phyloP scores from a whole-genome alignment of 2,113 vertebrate species.

The Gymnarchus niloticus region DNA sequence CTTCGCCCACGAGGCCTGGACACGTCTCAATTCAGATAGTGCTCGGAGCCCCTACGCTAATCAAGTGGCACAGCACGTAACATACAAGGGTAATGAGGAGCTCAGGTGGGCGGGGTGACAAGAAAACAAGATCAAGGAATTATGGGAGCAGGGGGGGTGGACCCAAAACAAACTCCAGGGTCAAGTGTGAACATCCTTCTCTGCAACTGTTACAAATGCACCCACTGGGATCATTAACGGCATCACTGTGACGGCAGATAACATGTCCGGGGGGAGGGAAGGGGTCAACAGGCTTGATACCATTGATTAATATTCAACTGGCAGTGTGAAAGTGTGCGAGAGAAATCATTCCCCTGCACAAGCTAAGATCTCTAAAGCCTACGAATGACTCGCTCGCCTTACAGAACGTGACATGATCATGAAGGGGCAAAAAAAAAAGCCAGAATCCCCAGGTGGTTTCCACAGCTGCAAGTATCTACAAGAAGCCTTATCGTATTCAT shows the following conservation, averaged over 20 bases:
- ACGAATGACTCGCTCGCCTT: neutral
- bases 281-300: neutral
- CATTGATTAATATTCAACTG: constrained; percentile 9
- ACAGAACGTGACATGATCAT: neutral
- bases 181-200: neutral
- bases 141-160: neutral
- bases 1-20: neutral
- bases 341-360: neutral
- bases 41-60: neutral
- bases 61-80: neutral
- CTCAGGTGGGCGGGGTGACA: too few relatives aligned
- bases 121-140: neutral
- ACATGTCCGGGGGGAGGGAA: neutral
- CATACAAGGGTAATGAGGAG: neutral
- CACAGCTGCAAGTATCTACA: neutral
- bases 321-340: neutral
- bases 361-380: neutral
- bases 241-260: neutral
- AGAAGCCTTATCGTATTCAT: neutral
- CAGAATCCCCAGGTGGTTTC: neutral
- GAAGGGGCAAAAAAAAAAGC: neutral
- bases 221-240: neutral
- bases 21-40: neutral
- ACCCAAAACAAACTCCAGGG: neutral
- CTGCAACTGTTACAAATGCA: neutral